Evolutionary conservation across 2,888 invertebrate species (phyloP).

Genomic region (Drosophila barbarae): DNA sequence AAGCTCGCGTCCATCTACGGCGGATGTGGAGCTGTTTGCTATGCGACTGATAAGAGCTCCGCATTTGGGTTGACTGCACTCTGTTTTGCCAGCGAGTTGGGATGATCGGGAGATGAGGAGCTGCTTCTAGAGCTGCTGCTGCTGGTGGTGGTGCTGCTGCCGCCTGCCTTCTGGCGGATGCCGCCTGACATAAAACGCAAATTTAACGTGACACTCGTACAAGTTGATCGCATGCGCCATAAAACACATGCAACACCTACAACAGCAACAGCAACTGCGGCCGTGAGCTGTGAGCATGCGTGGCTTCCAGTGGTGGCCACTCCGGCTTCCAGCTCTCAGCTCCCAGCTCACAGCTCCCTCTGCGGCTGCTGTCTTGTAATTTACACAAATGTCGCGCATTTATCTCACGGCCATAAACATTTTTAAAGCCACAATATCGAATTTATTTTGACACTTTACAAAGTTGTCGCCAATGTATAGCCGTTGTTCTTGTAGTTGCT

Average conservation of each 20-base stretch:
- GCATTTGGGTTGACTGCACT: constrained; percentile 66
- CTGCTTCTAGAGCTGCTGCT: constrained; percentile 36
- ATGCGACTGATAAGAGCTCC: constrained; percentile 50
- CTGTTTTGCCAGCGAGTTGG: constrained; percentile 33
- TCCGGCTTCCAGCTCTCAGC: constrained; percentile 26
- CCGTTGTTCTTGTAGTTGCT: constrained; percentile 47
- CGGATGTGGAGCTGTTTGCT: constrained; percentile 56
- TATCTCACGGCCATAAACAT: constrained; percentile 73
- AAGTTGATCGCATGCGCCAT: constrained; percentile 74
- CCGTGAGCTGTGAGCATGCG: constrained; percentile 60
- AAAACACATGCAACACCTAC: constrained; percentile 75
- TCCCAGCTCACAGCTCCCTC: constrained; percentile 25
- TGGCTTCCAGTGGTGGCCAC: constrained; percentile 59
- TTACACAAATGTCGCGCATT: constrained; percentile 74
- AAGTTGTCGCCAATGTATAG: constrained; percentile 68
- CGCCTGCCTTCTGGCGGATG: constrained; percentile 28
- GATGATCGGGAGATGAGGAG: constrained; percentile 43
- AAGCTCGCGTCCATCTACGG: constrained; percentile 42
- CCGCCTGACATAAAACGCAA: constrained; percentile 68
- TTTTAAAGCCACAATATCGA: constrained; percentile 75
- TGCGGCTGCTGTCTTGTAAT: constrained; percentile 68
- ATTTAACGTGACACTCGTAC: constrained; percentile 74
- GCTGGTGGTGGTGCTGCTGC: neutral
- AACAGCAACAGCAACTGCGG: constrained; percentile 50
- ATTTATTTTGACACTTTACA: constrained; percentile 75